A percentile compares a stretch with the other conserved stretches of the same genome.
These are phyloP conservation scores for Ligdia adustata DNA, from an alignment of 2,888 invertebrate species.

Conservation along the genomic window DNA sequence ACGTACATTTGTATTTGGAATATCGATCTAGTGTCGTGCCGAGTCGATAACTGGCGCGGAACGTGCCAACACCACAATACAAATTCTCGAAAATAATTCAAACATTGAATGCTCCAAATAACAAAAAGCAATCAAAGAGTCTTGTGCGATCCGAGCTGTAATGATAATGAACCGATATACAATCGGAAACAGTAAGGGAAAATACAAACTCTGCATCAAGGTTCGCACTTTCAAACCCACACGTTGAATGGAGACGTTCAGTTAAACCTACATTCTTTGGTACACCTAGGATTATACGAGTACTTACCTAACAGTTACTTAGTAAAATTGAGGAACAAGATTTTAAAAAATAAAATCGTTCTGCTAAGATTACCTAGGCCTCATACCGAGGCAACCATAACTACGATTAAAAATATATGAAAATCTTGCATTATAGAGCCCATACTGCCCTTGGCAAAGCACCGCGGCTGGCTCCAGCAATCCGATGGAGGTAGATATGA, in stretches of 20 bases:
- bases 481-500: slow-evolving; percentile 68
- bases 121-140: slow-evolving; percentile 72
- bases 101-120: slow-evolving; percentile 70
- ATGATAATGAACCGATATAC: slow-evolving; percentile 64
- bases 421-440: too few species aligned
- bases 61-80: slow-evolving; percentile 59
- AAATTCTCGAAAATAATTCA: slow-evolving; percentile 68
- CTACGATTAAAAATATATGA: too few species aligned
- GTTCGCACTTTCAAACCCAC: too few species aligned
- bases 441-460: slow-evolving; percentile 13
- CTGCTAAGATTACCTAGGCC: too few species aligned
- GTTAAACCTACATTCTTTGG: too few species aligned
- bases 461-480: slow-evolving; percentile 50
- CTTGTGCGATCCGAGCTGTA: slow-evolving; percentile 59
- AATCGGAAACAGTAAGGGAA: slow-evolving; percentile 11
- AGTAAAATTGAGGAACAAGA: too few species aligned
- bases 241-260: too few species aligned
- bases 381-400: too few species aligned
- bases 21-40: slow-evolving; percentile 25
- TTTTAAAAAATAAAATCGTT: too few species aligned
- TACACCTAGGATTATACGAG: too few species aligned
- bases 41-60: slow-evolving; percentile 44
- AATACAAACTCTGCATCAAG: neutral
- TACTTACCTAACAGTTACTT: too few species aligned
- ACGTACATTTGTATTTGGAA: slow-evolving; percentile 8